Base-by-base conservation (phyloP, 2,888 invertebrate genomes). In the Drosophila atripex region DNA sequence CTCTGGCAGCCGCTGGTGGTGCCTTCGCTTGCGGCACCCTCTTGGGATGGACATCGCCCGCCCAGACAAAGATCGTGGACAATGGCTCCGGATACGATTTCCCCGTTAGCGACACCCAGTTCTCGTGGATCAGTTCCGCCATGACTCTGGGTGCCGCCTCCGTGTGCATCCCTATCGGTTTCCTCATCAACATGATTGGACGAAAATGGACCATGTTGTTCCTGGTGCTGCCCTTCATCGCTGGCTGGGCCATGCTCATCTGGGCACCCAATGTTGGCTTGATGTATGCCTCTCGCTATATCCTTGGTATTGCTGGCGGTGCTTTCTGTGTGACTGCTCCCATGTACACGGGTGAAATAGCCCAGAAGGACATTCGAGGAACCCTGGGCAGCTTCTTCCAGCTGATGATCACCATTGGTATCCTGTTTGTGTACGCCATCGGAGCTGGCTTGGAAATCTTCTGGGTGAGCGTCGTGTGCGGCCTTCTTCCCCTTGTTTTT, bases 311-410 rank as follows among this genome's bases (percentile, higher is more conserved):
- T 45, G 87, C 92, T 21, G 92, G 91, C 64, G 97, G 97, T 21
- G 95, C 96, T 1, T 95, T 95, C 86, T 97, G 96, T 80, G 94
- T 97, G 16, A 95, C 96, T 0, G 96, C 95, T 0, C 97, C 98
- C 0, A 94, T 97, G 71, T 97, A 97, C 89, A 95, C 95, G 5
- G 95, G 95, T 43, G 98, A 98, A 92, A 97, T 97, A 47, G 94
- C 97, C 0, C 95, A 97, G 78, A 96, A 95, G 77, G 94, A 95
- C 25, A 94, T 97, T 77, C 93, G 98, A 60, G 98, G 98, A 1
- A 94, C 94, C 0, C 92, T 98, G 0, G 98, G 97, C 3, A 96
- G 96, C 51, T 97, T 95, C 88, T 97, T 97, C 89, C 98, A 98
- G 89, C 91, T 98, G 32, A 95, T 96, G 94, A 93, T 98, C 60